Percentiles rank a stretch among this genome's conserved stretches.
phyloP scores from a whole-genome alignment of 2,888 invertebrate genomes.

The Gari tellinella region DNA sequence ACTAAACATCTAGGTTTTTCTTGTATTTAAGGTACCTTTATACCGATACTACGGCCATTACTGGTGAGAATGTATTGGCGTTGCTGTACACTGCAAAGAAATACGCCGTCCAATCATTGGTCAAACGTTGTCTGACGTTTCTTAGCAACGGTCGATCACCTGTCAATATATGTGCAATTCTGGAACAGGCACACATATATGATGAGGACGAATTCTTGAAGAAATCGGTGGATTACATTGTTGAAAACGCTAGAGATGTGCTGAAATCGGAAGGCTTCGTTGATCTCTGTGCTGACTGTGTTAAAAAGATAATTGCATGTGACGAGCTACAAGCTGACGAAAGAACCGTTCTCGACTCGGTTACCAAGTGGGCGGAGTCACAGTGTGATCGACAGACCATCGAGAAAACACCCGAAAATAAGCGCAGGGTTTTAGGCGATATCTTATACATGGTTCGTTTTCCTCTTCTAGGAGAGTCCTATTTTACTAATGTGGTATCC shows the following conservation, averaged over 20 bases:
- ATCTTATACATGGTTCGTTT: conserved; percentile 64
- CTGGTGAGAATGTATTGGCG: conserved; percentile 65
- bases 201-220: conserved; percentile 63
- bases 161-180: conserved; percentile 65
- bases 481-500: conserved; percentile 66
- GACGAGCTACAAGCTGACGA: conserved; percentile 68
- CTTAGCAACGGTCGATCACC: conserved; percentile 60
- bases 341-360: conserved; percentile 54
- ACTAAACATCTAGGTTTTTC: too few species aligned
- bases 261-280: conserved; percentile 58
- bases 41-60: conserved; percentile 59
- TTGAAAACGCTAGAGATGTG: conserved; percentile 59
- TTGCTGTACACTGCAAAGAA: conserved; percentile 69
- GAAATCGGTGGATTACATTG: conserved; percentile 62
- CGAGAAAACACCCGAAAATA: conserved; percentile 51
- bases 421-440: conserved; percentile 56
- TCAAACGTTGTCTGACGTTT: conserved; percentile 60
- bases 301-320: conserved; percentile 53
- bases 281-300: conserved; percentile 53
- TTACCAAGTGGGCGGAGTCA: conserved; percentile 58
- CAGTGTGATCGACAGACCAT: conserved; percentile 55
- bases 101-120: conserved; percentile 59
- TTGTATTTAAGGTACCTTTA: conserved; percentile 58
- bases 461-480: conserved; percentile 62
- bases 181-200: conserved; percentile 70